A percentile compares a stretch with the other conserved stretches of the same genome.
phyloP scores from a whole-genome alignment of 2,113 vertebrate species.

The Catagonus wagneri region DNA sequence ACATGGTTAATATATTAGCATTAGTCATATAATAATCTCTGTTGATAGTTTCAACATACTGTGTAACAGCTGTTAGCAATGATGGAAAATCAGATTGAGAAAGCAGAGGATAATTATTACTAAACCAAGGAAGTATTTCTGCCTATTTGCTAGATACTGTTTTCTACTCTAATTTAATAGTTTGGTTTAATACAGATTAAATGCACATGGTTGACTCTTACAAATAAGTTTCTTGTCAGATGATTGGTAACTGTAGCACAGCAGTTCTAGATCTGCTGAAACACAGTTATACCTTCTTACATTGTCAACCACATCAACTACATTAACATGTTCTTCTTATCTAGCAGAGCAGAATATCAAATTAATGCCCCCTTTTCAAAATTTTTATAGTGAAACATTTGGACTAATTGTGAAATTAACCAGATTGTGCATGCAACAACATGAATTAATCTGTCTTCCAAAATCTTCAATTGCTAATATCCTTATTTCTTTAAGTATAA shows the following conservation, averaged over 20 bases:
- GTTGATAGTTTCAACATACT: not conserved
- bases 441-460: not conserved
- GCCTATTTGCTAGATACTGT: not conserved
- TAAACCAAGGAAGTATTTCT: not conserved
- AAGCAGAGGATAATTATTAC: not conserved
- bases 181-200: not conserved
- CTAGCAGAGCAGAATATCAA: not conserved
- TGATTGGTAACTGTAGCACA: not conserved
- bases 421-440: fast-evolving
- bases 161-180: not conserved
- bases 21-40: not conserved
- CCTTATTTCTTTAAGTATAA: not conserved
- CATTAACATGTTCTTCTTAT: not conserved
- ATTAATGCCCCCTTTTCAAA: not conserved
- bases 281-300: not conserved
- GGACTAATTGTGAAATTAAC: not conserved
- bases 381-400: not conserved
- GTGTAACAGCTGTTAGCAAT: not conserved
- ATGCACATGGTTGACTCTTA: not conserved
- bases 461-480: not conserved
- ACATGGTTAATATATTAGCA: not conserved
- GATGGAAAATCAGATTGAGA: not conserved
- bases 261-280: not conserved
- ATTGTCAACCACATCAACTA: not conserved
- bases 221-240: not conserved